These are phyloP conservation scores for Hydrozoanthus tunicans DNA, from an alignment of 64 coral and sea anemone genomes.

Conservation along the genomic window DNA sequence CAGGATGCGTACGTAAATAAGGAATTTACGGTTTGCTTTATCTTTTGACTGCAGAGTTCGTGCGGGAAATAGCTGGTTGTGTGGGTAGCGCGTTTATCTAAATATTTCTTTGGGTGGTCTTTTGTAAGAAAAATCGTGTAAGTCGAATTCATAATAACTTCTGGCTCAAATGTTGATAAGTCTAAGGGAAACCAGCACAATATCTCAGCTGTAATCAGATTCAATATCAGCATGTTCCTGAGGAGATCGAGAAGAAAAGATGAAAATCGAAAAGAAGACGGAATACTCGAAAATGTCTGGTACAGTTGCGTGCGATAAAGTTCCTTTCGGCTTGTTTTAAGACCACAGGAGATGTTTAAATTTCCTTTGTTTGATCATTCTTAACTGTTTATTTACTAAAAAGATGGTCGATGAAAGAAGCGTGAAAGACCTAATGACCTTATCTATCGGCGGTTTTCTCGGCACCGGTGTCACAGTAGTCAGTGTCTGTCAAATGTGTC, in stretches of 20 bases:
- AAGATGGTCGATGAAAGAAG: constrained; percentile 52
- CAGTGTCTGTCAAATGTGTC: constrained; percentile 3
- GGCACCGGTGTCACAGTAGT: neutral
- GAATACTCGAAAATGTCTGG: neutral
- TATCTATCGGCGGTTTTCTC: constrained; percentile 35
- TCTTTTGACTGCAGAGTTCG: constrained; percentile 10
- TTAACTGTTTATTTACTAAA: constrained; percentile 60
- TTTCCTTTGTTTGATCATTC: neutral
- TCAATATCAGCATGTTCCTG: neutral
- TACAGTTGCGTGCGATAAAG: constrained; percentile 35
- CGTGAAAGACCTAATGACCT: constrained; percentile 21
- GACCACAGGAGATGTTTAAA: constrained; percentile 58
- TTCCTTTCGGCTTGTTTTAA: constrained; percentile 26
- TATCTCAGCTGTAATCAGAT: neutral
- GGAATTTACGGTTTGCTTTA: constrained; percentile 8
- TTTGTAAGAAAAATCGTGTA: too few species aligned
- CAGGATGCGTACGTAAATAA: neutral
- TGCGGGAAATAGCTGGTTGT: neutral
- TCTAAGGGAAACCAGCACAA: neutral
- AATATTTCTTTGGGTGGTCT: constrained; percentile 39
- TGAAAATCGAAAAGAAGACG: too few species aligned
- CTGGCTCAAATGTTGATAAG: neutral
- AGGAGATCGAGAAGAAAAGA: neutral
- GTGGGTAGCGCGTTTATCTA: neutral
- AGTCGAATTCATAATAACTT: too few species aligned